These are phyloP conservation scores for Metopia argyrocephala DNA, from an alignment of 2,888 invertebrate species.

Conservation along the genomic window DNA sequence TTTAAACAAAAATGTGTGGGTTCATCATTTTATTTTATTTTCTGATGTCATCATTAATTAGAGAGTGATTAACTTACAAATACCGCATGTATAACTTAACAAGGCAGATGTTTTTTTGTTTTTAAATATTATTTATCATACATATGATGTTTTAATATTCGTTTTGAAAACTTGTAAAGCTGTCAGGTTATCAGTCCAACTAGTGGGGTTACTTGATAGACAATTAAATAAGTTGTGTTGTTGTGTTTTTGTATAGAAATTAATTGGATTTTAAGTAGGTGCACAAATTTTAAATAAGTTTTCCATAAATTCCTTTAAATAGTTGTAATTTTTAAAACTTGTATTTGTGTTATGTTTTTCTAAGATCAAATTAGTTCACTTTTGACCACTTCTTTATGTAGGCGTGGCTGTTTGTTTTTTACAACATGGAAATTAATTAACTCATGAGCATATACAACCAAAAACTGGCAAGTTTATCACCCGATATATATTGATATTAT, in stretches of 20 bases:
- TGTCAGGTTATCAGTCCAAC: background rate
- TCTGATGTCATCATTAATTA: constrained; percentile 57
- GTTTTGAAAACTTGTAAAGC: background rate
- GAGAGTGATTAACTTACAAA: constrained; percentile 47
- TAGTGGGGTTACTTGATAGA: background rate
- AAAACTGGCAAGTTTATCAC: background rate
- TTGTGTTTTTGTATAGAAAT: background rate
- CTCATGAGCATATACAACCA: too few relatives aligned
- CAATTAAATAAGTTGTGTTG: background rate
- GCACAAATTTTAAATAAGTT: background rate
- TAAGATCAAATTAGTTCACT: background rate
- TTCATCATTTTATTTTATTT: constrained; percentile 15
- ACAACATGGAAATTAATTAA: too few relatives aligned
- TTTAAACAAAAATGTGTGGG: constrained; percentile 12
- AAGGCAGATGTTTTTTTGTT: background rate
- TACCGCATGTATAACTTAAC: constrained; percentile 4
- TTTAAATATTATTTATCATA: background rate
- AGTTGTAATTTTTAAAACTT: background rate
- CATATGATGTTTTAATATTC: background rate
- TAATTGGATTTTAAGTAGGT: constrained; percentile 5
- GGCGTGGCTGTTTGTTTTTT: too few relatives aligned
- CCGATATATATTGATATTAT: too few relatives aligned
- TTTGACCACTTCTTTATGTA: background rate
- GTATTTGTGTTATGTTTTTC: background rate
- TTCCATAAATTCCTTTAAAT: background rate